A percentile compares a stretch with the other conserved stretches of the same genome.
phyloP scores from a whole-genome alignment of 2,888 invertebrate genomes.

The Phengaris alcon region DNA sequence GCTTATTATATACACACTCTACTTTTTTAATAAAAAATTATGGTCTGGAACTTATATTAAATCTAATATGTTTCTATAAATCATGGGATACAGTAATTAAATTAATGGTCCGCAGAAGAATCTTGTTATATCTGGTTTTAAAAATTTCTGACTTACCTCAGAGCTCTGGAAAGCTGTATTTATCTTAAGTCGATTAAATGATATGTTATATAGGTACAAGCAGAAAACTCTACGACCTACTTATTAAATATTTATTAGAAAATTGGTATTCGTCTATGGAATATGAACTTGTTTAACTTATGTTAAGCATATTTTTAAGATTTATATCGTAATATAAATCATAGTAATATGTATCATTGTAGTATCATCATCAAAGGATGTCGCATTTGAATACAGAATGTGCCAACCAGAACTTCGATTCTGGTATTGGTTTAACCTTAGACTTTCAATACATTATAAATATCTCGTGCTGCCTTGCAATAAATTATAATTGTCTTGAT shows the following conservation, averaged over 20 bases:
- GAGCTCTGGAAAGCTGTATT: neutral
- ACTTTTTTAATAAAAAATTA: too few species aligned
- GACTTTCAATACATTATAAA: too few species aligned
- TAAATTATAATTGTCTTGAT: too few species aligned
- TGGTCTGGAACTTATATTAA: too few species aligned
- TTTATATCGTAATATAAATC: neutral
- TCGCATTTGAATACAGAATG: too few species aligned
- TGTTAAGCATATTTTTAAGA: too few species aligned
- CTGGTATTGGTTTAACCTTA: too few species aligned
- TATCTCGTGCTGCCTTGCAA: too few species aligned
- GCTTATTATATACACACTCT: too few species aligned
- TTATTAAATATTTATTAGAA: neutral
- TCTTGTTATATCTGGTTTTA: neutral
- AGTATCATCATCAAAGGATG: too few species aligned
- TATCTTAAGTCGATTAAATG: neutral
- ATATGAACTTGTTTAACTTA: neutral
- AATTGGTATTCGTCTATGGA: neutral
- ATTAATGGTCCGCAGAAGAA: neutral
- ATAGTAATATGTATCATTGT: neutral
- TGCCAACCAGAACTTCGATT: too few species aligned
- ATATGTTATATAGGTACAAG: neutral
- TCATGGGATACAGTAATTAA: neutral
- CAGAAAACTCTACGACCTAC: neutral
- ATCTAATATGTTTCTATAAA: too few species aligned
- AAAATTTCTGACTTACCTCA: conserved; percentile 1